Conservation (phyloP, 2,888 invertebrate species). For the Brachypalpus laphriformis region DNA sequence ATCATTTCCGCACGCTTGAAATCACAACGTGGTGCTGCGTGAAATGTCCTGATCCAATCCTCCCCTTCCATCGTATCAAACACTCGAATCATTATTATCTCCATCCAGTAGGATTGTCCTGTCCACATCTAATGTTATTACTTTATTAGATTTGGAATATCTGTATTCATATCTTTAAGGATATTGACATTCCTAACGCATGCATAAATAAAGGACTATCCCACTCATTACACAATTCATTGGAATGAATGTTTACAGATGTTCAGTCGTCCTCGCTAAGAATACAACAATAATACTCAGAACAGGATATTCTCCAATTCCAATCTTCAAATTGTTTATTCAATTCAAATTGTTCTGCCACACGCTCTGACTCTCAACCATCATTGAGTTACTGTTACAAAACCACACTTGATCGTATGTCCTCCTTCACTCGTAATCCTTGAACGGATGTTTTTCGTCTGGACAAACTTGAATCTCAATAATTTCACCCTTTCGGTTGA, state of each 20-base stretch:
- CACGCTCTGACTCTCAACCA: neutral
- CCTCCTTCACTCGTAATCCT: neutral
- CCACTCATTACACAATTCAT: neutral
- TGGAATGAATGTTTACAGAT: slow-evolving; percentile 10
- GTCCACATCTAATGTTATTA: slow-evolving; percentile 9
- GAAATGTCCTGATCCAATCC: neutral
- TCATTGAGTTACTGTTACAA: neutral
- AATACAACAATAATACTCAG: neutral
- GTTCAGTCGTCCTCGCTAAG: no score
- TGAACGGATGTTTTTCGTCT: slow-evolving; percentile 10
- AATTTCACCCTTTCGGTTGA: neutral
- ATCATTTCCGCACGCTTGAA: neutral
- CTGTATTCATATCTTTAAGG: slow-evolving; percentile 1
- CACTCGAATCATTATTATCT: slow-evolving; percentile 2
- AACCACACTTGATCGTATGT: neutral
- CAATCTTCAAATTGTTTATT: neutral
- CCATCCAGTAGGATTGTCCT: neutral
- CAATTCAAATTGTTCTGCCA: slow-evolving; percentile 3
- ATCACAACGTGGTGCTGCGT: neutral
- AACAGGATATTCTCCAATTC: slow-evolving; percentile 3
- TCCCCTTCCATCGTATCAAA: neutral
- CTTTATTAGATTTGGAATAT: slow-evolving; percentile 13
- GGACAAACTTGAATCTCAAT: slow-evolving; percentile 1
- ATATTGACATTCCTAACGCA: slow-evolving; percentile 4
- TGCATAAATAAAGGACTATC: neutral